Evolutionary conservation across 2,888 invertebrate species (phyloP), one percentile per base, ranked within the genome.

Genomic region (Scaptodrosophila latifasciaeformis): DNA sequence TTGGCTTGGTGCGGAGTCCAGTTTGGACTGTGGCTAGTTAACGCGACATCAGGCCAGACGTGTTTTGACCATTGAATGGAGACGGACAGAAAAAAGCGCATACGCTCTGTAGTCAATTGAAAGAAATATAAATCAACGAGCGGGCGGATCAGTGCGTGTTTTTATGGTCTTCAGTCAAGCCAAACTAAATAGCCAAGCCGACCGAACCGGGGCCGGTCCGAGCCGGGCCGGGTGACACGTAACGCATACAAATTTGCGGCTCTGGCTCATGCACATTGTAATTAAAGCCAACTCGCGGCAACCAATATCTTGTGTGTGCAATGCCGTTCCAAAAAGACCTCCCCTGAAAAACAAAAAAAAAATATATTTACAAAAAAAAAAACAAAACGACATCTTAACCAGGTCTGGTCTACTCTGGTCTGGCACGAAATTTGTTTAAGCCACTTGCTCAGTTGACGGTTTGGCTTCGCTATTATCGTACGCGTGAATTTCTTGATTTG

Each of bases 231-330:
- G 51, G 30, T 46, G 56, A 54, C 68, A 54, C 45, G 65, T 53
- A 62, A 54, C 49, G 78, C 65, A 72, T 72, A 78, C 65, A 52
- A 72, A 72, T 77, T 48, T 47, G 49, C 17, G 35, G 39, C 13
- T 48, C 21, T 44, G 44, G 15, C 15, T 15, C 21, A n/a, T n/a
- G 10, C 40, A 45, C 29, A 37, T 24, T 60, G 58, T 70, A 64
- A 68, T 67, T 64, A 58, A 59, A 67, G 37, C 44, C 43, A 39
- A 49, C 49, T 18, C 49, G 31, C n/a, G 37, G 21, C 34, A 15
- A 37, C 30, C 29, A 34, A 43, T 24, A 35, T 31, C 35, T 50
- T 43, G 2, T 34, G 52, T 60, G 48, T 65, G 60, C 56, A 56
- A 35, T 40, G n/a, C n/a, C n/a, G n/a, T n/a, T n/a, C n/a, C n/a